Evolutionary conservation across 1,140 invertebrate genomes (phyloP).

Genomic region (Drosophila bifasciata): DNA sequence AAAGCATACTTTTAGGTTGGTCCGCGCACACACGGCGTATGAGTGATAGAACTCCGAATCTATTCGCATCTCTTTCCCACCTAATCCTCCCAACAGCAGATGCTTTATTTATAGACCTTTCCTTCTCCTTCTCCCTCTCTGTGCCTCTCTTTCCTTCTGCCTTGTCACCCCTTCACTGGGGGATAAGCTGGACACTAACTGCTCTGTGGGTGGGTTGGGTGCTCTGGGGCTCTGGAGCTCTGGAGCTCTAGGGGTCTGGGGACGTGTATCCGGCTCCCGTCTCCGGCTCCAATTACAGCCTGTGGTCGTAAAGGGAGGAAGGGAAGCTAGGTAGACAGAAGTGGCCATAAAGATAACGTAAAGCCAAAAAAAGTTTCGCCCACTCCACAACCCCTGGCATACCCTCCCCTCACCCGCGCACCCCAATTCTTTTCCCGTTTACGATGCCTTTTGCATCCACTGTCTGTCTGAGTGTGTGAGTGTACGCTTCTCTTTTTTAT

Average conservation of each 20-base stretch:
- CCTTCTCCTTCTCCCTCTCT: not conserved
- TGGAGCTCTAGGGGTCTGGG: conserved; percentile 33
- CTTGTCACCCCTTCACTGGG: not conserved
- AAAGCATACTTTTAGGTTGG: conserved; percentile 46
- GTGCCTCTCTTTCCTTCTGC: not conserved
- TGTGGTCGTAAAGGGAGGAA: conserved; percentile 44
- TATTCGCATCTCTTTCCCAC: conserved; percentile 10
- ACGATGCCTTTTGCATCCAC: conserved; percentile 23
- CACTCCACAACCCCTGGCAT: too few relatives aligned
- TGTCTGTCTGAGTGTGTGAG: conserved; percentile 3
- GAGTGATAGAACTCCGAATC: conserved; percentile 24
- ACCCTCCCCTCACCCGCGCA: not conserved
- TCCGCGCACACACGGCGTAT: conserved; percentile 35
- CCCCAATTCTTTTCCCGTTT: not conserved
- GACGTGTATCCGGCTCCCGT: conserved; percentile 4
- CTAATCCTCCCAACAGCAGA: conserved; percentile 38
- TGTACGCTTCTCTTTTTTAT: not conserved
- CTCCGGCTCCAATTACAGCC: conserved; percentile 48
- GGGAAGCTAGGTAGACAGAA: conserved; percentile 44
- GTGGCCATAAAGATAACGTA: conserved; percentile 71
- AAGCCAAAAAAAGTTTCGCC: conserved; percentile 55
- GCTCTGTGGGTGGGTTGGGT: not conserved
- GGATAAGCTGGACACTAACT: conserved; percentile 20
- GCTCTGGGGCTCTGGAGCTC: conserved; percentile 3
- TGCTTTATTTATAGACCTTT: conserved; percentile 35